These are phyloP conservation scores for Tenthredo scrophulariae DNA, from an alignment of 2,888 invertebrate species.

Conservation along the genomic window DNA sequence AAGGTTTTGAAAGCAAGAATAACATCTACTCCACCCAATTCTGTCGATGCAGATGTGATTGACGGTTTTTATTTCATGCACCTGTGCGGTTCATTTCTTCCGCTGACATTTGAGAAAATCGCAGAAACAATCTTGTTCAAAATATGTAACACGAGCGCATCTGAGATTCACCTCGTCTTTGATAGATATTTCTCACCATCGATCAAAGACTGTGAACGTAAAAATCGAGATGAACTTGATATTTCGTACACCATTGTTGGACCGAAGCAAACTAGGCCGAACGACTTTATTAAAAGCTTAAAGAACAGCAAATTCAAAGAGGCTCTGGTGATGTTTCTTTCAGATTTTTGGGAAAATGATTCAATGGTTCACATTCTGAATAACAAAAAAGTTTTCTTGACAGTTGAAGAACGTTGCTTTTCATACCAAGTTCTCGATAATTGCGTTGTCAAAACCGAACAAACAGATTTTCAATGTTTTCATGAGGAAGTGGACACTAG, in stretches of 20 bases:
- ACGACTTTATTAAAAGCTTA: no score
- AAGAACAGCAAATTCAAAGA: no score
- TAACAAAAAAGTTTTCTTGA: constrained; percentile 35
- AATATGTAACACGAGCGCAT: constrained; percentile 62
- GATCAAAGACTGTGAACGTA: no score
- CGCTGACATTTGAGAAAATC: constrained; percentile 67
- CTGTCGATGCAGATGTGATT: constrained; percentile 63
- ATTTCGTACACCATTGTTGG: no score
- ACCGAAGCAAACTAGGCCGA: no score
- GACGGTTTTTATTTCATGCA: constrained; percentile 67
- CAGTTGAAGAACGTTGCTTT: not conserved
- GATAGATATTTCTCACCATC: constrained; percentile 62
- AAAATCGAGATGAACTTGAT: no score
- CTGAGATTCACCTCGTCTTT: constrained; percentile 65
- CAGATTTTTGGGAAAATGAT: constrained; percentile 21
- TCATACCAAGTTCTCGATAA: not conserved
- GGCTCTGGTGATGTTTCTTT: constrained; percentile 40
- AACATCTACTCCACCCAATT: constrained; percentile 37
- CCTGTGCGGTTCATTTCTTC: constrained; percentile 62
- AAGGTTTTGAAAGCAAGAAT: constrained; percentile 56
- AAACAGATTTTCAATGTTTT: not conserved
- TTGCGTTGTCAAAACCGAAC: not conserved
- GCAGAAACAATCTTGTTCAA: constrained; percentile 66
- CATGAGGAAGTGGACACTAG: not conserved
- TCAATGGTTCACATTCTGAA: not conserved